Evolutionary conservation across 2,888 invertebrate species (phyloP), one percentile per base, ranked within the genome.

Genomic region (Rhagophthalmus giganteus): DNA sequence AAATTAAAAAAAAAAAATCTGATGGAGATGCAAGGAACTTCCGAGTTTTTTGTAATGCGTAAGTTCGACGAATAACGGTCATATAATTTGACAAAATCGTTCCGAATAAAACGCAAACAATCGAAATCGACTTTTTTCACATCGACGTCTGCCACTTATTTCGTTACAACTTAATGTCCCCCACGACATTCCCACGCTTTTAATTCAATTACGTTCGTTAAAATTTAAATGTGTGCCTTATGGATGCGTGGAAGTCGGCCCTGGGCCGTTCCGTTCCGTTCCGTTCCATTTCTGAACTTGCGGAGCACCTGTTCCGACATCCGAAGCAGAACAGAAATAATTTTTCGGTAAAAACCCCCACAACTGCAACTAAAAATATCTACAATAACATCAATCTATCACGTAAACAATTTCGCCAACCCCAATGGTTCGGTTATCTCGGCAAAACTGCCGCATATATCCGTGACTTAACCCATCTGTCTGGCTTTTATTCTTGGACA

Each of bases 121-220:
- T n/a, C n/a, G n/a, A n/a, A n/a, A n/a, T n/a, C n/a, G n/a, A n/a
- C n/a, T n/a, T n/a, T n/a, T n/a, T n/a, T n/a, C n/a, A n/a, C n/a
- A n/a, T n/a, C n/a, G n/a, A n/a, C n/a, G n/a, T n/a, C n/a, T n/a
- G n/a, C n/a, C n/a, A n/a, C n/a, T 32, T 38, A 24, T 51, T 45
- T 46, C 45, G 51, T 51, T 45, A 40, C 40, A 34, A 25, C 46
- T 46, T 47, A 33, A 40, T 26, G 46, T n/a, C n/a, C 46, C 27
- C 30, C 26, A 35, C 35, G 40, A 25, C 37, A 40, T 62, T 62
- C 62, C 59, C 62, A 62, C 62, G 57, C 55, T 58, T 47, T 32
- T 59, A 58, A 62, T 62, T 62, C 51, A 55, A 62, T 60, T 55
- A 57, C 45, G 42, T 59, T 55, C 58, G 60, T 58, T 60, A 55